Percentiles rank a stretch among this genome's conserved stretches.
Conservation (phyloP, 2,888 invertebrate genomes). For the Drosophila rellima region DNA sequence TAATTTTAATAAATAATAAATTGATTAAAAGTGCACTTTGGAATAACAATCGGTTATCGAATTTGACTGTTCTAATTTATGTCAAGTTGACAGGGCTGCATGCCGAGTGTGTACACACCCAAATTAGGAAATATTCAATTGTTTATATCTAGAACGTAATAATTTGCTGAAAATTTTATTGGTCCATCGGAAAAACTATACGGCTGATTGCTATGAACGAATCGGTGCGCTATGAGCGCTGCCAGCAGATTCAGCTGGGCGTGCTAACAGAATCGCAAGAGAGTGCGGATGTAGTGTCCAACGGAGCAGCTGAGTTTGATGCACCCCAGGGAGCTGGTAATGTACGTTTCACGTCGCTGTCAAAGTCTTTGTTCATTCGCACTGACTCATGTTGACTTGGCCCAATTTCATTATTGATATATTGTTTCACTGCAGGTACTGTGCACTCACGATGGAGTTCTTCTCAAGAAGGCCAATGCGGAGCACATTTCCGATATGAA, state of each 20-base stretch:
- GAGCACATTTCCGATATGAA: constrained; percentile 88
- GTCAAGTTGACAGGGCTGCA: constrained; percentile 37
- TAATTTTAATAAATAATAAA: background rate
- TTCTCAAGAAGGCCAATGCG: constrained; percentile 89
- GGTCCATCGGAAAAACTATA: constrained; percentile 6
- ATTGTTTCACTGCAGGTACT: constrained; percentile 87
- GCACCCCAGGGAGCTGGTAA: constrained; percentile 64
- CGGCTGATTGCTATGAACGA: constrained; percentile 69
- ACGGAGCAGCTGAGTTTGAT: constrained; percentile 44
- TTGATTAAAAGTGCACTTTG: background rate
- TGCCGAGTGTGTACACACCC: constrained; percentile 47
- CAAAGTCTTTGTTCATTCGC: constrained; percentile 37
- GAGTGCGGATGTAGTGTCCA: constrained; percentile 18
- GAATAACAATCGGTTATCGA: background rate
- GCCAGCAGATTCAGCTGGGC: constrained; percentile 74
- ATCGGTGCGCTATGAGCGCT: constrained; percentile 78
- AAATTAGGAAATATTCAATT: constrained; percentile 48
- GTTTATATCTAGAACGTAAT: constrained; percentile 67
- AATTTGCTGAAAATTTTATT: constrained; percentile 56
- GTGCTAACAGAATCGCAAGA: constrained; percentile 65
- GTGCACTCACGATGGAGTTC: constrained; percentile 92
- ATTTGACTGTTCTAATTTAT: background rate
- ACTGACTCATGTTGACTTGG: constrained; percentile 56
- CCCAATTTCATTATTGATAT: background rate
- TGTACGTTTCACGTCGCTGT: constrained; percentile 59